Conservation (phyloP, 2,113 vertebrate genomes). For the Dipodomys spectabilis region DNA sequence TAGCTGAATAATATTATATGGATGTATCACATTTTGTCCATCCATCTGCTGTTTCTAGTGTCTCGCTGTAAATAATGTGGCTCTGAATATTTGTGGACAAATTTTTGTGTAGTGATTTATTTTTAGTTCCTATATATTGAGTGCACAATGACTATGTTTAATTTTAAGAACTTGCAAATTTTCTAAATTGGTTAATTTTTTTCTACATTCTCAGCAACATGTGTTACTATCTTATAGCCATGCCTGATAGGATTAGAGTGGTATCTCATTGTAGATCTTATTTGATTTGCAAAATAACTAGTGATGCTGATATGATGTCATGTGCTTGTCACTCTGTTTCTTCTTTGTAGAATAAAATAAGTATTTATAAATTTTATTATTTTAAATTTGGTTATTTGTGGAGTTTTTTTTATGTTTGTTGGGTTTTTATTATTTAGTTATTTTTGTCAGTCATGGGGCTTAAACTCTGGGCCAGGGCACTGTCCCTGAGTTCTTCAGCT, state of each 20-base stretch:
- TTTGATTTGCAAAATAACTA: background rate
- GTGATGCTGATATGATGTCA: background rate
- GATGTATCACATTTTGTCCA: background rate
- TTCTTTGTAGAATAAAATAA: background rate
- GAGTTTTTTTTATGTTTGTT: background rate
- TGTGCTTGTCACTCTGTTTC: background rate
- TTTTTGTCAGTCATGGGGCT: too few relatives aligned
- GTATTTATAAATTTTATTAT: background rate
- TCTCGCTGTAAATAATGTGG: background rate
- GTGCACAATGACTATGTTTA: background rate
- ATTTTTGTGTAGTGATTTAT: background rate
- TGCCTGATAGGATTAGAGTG: background rate
- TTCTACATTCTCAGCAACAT: background rate
- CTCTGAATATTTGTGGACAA: background rate
- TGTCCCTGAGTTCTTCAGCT: too few relatives aligned
- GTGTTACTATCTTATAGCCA: background rate
- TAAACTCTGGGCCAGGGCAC: too few relatives aligned
- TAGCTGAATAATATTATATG: background rate
- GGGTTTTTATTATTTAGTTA: too few relatives aligned
- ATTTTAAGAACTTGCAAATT: background rate
- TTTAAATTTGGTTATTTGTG: background rate
- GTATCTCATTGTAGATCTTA: background rate
- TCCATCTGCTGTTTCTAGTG: background rate
- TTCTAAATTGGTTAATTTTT: background rate
- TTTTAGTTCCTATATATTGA: background rate